phyloP scores from a whole-genome alignment of 2,113 vertebrate species.

The Puntigrus tetrazona region DNA sequence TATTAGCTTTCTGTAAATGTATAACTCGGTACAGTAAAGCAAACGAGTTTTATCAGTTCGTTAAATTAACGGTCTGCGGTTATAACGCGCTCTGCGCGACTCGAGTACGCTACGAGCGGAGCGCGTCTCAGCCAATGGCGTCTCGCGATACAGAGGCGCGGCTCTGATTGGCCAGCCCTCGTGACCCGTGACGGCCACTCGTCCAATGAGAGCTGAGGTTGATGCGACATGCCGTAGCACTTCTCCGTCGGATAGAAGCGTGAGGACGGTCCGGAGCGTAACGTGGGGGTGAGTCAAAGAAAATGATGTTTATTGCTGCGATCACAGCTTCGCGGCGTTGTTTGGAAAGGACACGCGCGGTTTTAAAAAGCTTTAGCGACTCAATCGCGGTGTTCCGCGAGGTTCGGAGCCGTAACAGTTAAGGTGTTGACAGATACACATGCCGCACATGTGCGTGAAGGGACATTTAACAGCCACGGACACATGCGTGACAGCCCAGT shows the following conservation, averaged over 20 bases:
- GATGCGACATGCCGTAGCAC: conserved; percentile 26
- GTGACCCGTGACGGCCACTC: not conserved
- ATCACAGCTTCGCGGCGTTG: not conserved
- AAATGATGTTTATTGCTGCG: not conserved
- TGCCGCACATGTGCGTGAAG: conserved; percentile 38
- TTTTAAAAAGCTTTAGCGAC: not conserved
- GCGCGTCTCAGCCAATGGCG: conserved; percentile 29
- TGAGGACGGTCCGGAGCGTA: conserved; percentile 47
- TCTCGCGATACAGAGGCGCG: not conserved
- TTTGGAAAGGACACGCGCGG: not conserved
- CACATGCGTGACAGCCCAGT: conserved; percentile 1
- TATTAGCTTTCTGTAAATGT: not conserved
- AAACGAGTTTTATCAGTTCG: not conserved
- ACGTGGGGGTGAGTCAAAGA: conserved; percentile 47
- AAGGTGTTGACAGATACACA: conserved; percentile 39
- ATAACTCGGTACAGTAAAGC: not conserved
- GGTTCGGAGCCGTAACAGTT: not conserved
- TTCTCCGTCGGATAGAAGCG: conserved; percentile 44
- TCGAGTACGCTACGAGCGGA: not conserved
- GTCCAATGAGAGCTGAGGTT: conserved; percentile 46
- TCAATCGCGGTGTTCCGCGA: not conserved
- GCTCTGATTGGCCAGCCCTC: conserved; percentile 18
- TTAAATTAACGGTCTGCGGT: not conserved
- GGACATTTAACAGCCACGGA: conserved; percentile 17
- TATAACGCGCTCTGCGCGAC: not conserved